Evolutionary conservation across 30 jellyfish, hydroid and myxozoan species (phyloP).

Genomic region (Chironex yamaguchii): DNA sequence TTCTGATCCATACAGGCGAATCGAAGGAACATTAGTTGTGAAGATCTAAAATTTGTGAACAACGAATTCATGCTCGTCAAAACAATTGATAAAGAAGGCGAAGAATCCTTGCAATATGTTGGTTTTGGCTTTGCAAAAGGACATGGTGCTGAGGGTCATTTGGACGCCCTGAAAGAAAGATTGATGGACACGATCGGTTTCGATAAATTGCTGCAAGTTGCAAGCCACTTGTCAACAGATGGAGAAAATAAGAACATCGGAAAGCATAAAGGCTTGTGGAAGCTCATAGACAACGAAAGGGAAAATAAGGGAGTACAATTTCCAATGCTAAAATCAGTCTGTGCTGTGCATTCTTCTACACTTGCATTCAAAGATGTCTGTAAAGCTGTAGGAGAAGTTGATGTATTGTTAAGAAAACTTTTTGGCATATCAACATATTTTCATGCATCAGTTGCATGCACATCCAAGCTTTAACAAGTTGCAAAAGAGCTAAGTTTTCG

Average conservation of each 20-base stretch:
- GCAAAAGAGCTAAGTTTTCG: neutral
- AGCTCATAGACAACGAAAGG: conserved; percentile 36
- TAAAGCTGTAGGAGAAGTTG: conserved; percentile 48
- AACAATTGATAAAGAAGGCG: neutral
- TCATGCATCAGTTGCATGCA: conserved; percentile 35
- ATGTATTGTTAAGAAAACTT: neutral
- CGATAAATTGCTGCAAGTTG: neutral
- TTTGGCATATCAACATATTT: conserved; percentile 31
- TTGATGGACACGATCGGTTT: conserved; percentile 33
- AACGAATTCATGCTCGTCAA: conserved; percentile 37
- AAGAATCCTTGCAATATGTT: conserved; percentile 1
- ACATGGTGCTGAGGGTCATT: conserved; percentile 26
- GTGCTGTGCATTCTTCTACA: conserved; percentile 65
- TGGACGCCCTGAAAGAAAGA: conserved; percentile 38
- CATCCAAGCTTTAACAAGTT: conserved; percentile 29
- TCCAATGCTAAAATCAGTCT: conserved; percentile 54
- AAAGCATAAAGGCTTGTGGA: conserved; percentile 37
- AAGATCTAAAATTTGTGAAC: too few species aligned
- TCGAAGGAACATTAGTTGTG: too few species aligned
- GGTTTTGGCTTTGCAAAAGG: conserved; percentile 29
- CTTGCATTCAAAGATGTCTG: conserved; percentile 40
- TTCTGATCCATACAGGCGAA: too few species aligned
- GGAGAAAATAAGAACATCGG: conserved; percentile 39
- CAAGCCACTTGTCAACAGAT: conserved; percentile 16
- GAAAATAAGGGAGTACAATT: conserved; percentile 1